Conservation (phyloP, 2,888 invertebrate species). For the Zhuqinia jingwanae region DNA sequence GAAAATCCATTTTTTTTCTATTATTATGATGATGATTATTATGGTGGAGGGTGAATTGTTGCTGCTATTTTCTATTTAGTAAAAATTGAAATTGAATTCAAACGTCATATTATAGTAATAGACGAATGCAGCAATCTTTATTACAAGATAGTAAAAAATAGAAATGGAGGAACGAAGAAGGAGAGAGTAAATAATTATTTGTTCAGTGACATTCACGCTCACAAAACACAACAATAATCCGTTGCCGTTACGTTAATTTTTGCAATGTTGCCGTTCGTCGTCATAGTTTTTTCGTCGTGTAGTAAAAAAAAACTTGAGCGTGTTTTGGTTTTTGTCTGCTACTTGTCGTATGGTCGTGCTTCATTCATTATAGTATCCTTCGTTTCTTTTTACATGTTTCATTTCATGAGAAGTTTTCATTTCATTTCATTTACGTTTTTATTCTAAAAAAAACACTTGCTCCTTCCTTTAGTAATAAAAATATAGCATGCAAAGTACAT, state of each 20-base stretch:
- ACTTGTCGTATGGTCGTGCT: conserved; percentile 46
- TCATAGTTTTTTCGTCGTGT: not conserved
- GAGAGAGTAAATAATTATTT: conserved; percentile 66
- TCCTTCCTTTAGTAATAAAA: not conserved
- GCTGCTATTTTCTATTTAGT: not conserved
- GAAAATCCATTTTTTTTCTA: conserved; percentile 2
- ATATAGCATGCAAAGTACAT: not conserved
- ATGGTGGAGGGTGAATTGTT: not conserved
- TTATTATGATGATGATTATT: not conserved
- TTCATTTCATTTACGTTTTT: conserved; percentile 8
- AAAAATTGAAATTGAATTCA: conserved; percentile 30
- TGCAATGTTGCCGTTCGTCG: no score
- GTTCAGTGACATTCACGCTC: conserved; percentile 65
- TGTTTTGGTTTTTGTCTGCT: conserved; percentile 22
- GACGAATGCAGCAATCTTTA: not conserved
- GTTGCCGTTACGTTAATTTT: not conserved
- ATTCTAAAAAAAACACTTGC: not conserved
- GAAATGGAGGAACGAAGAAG: conserved; percentile 28
- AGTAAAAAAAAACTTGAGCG: conserved; percentile 4
- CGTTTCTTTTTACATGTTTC: not conserved
- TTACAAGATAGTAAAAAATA: not conserved
- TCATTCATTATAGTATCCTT: conserved; percentile 57
- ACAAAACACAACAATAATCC: conserved; percentile 18
- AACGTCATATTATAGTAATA: not conserved
- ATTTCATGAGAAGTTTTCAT: conserved; percentile 31